Conservation (phyloP, 2,113 vertebrate species). For the Dicaeum eximium region DNA sequence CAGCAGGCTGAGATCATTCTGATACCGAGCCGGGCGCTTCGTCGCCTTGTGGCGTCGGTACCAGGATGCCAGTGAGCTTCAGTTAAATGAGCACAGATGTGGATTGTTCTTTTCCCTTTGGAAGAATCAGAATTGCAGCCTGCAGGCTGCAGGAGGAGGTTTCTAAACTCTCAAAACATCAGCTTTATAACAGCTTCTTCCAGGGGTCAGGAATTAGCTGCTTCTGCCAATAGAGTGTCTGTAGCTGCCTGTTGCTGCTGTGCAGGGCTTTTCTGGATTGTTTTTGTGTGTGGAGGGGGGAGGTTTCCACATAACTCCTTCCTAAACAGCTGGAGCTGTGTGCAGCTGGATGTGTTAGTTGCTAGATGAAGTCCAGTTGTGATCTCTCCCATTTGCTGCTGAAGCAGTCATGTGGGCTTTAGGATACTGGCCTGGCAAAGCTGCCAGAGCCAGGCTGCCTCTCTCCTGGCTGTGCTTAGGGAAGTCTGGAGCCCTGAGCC, state of each 20-base stretch:
- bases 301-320: neutral
- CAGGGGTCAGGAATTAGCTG: neutral
- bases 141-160: neutral
- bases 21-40: neutral
- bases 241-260: neutral
- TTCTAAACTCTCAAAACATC: neutral
- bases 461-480: neutral
- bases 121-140: neutral
- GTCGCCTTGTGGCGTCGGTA: neutral
- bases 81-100: neutral
- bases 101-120: neutral
- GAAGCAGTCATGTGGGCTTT: neutral
- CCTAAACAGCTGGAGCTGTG: neutral
- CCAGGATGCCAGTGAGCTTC: neutral
- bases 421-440: neutral
- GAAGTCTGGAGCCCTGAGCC: neutral
- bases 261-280: neutral
- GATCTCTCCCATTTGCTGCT: neutral
- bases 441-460: neutral
- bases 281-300: neutral
- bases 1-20: neutral
- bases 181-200: neutral
- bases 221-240: neutral
- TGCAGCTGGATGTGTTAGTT: neutral
- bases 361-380: neutral